A percentile compares a stretch with the other conserved stretches of the same genome.
These are phyloP conservation scores for Ginglymostoma cirratum DNA, from an alignment of 2,113 vertebrate genomes.

Conservation along the genomic window DNA sequence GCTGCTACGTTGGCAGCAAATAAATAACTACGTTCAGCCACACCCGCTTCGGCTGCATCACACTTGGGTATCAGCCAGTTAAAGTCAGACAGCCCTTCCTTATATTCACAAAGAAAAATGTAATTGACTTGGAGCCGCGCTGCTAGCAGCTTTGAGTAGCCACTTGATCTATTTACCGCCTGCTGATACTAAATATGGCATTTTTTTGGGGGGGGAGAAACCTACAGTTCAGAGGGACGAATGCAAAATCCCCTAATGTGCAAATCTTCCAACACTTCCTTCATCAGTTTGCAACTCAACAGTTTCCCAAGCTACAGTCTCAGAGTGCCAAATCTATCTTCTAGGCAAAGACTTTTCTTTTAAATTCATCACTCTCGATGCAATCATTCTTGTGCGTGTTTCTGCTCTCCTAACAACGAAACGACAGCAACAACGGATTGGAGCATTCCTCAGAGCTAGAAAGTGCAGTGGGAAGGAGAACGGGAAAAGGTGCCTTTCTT, in stretches of 20 bases:
- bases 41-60: not conserved
- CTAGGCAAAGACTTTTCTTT: not conserved
- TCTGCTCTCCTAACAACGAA: not conserved
- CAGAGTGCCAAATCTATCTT: not conserved
- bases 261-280: not conserved
- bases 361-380: not conserved
- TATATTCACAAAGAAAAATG: not conserved
- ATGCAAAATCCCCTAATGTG: not conserved
- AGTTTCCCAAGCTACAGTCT: not conserved
- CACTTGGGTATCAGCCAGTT: constrained; percentile 18
- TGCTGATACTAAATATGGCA: not conserved
- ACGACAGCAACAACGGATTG: not conserved
- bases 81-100: not conserved
- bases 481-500: not conserved
- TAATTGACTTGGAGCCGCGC: not conserved
- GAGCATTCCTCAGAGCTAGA: not conserved
- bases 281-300: not conserved
- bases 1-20: not conserved
- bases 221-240: not conserved
- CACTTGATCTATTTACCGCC: not conserved
- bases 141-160: not conserved
- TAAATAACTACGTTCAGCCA: not conserved
- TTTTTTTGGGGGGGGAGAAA: not conserved
- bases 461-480: not conserved
- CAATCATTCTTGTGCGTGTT: not conserved